phyloP scores from a whole-genome alignment of 2,113 vertebrate species.

The Lichenostomus cassidix region DNA sequence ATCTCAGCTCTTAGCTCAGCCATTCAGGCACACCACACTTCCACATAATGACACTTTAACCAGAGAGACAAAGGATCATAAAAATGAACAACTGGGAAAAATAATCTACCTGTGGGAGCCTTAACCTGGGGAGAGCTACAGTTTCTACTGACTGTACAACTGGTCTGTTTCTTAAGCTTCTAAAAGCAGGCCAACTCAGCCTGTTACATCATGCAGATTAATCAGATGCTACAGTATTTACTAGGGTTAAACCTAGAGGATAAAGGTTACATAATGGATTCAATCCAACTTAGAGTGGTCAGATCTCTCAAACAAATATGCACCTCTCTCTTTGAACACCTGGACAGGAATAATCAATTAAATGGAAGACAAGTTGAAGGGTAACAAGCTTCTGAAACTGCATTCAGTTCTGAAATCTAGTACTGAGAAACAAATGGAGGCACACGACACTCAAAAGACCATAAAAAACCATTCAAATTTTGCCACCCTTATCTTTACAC shows the following conservation, averaged over 20 bases:
- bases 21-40: background rate
- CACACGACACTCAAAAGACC: background rate
- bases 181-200: slow-evolving; percentile 51
- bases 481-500: background rate
- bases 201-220: slow-evolving; percentile 58
- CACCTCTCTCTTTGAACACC: background rate
- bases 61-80: background rate
- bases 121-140: background rate
- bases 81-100: background rate
- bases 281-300: background rate
- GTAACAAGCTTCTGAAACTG: background rate
- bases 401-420: background rate
- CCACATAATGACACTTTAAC: background rate
- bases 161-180: background rate
- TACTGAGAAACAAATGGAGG: background rate
- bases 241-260: slow-evolving; percentile 14
- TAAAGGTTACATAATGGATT: slow-evolving; percentile 41
- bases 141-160: background rate
- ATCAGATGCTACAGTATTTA: slow-evolving; percentile 33
- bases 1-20: background rate
- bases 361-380: background rate
- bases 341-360: background rate
- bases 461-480: background rate
- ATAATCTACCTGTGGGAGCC: background rate
- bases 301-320: background rate